Evolutionary conservation across 2,113 vertebrate species (phyloP).

Genomic region (Bostrychus sinensis): DNA sequence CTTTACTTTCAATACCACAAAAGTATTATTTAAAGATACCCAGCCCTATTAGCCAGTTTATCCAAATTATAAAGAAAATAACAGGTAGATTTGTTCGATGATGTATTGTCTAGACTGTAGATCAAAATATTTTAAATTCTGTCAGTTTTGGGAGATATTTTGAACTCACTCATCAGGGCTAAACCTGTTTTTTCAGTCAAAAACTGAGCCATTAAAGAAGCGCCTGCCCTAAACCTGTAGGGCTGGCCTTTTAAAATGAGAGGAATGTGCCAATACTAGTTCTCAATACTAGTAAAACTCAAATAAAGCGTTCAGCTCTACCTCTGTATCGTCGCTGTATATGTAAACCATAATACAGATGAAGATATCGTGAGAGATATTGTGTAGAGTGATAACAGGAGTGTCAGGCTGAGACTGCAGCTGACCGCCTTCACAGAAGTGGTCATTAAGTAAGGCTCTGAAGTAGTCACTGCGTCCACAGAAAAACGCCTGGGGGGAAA

Average conservation of each 20-base stretch:
- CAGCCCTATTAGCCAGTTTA: no score
- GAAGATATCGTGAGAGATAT: constrained; percentile 89
- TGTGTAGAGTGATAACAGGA: constrained; percentile 87
- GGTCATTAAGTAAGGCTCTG: constrained; percentile 91
- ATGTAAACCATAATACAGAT: constrained; percentile 91
- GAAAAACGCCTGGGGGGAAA: constrained; percentile 89
- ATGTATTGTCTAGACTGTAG: no score
- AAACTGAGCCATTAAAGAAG: background rate
- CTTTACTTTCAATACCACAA: no score
- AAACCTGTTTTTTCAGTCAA: background rate
- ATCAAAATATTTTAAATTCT: no score
- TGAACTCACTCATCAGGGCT: background rate
- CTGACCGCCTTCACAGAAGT: constrained; percentile 91
- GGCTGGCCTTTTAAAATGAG: background rate
- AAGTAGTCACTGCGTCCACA: constrained; percentile 97
- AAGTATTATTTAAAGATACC: no score
- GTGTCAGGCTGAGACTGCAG: constrained; percentile 87
- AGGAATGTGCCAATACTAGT: background rate
- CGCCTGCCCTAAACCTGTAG: background rate
- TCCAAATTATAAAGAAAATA: no score
- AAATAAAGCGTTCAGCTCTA: no score
- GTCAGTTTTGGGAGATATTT: no score
- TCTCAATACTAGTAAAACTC: no score
- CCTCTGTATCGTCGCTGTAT: constrained; percentile 93
- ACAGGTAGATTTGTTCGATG: no score